Evolutionary conservation across 2,113 vertebrate species (phyloP), one percentile per base, ranked within the genome.

Genomic region (Pyxicephalus adspersus): DNA sequence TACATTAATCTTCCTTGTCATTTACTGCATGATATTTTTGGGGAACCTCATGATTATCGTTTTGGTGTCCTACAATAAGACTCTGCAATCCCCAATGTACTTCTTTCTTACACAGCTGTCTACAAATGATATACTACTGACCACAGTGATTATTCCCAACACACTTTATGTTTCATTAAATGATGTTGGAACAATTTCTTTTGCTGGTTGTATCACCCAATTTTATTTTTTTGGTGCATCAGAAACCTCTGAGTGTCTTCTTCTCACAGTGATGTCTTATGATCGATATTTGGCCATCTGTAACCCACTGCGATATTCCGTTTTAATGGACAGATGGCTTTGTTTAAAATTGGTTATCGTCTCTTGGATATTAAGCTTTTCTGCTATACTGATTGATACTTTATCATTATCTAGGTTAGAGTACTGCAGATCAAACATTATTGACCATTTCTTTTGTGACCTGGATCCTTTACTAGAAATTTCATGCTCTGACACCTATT

Each of bases 381-480:
- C 75, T 9, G 80, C 80, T 25, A 82, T 57, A 0, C 23, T 84
- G 54, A 83, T 85, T 52, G 81, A 85, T 7, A 55, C 78, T 5
- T 82, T 76, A 18, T 38, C 82, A 6, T 83, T 77, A 1, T 72
- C 83, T 52, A 58, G 1, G 15, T 38, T 87, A 26, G 81, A 76
- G 26, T 77, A 29, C 2, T 85, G 86, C 38, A 45, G 15, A 45
- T 45, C 38, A 45, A 45, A 45, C 8, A 45, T 45, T 45, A 45
- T 45, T 45, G 75, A 85, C 51, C 70, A 82, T 22, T 66, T 84
- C 5, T 83, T 84, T 34, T 83, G 85, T 61, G 84, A 86, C 31
- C 77, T 83, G 16, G 84, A 81, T 50, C 77, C 85, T 57, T 79
- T 86, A 77, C 83, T 85, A 51, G 81, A 83, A 17, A n/a, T 86